Evolutionary conservation across 2,888 invertebrate genomes (phyloP).

Genomic region (Lycia hirtaria): DNA sequence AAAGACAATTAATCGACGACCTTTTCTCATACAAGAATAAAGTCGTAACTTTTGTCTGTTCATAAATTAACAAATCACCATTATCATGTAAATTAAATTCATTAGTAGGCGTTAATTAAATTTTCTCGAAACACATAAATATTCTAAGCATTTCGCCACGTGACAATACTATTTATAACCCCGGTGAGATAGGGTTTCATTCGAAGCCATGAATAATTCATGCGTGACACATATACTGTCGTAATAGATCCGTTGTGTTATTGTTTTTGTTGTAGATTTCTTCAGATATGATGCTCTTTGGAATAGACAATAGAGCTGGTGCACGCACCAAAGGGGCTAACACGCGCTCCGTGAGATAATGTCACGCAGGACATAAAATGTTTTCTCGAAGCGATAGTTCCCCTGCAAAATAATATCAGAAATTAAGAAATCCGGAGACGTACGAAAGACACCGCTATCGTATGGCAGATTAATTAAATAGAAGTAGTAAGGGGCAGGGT

Average conservation of each 20-base stretch:
- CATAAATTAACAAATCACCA: background rate
- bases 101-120: constrained; percentile 34
- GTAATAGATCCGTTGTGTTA: constrained; percentile 65
- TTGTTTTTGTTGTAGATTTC: constrained; percentile 61
- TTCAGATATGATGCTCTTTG: constrained; percentile 51
- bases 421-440: no score
- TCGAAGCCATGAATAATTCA: constrained; percentile 54
- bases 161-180: constrained; percentile 34
- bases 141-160: constrained; percentile 24
- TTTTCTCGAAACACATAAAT: constrained; percentile 37
- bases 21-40: background rate
- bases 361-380: no score
- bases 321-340: no score
- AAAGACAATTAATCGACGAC: background rate
- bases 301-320: constrained; percentile 58
- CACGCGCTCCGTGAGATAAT: no score
- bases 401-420: no score
- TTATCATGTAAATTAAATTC: constrained; percentile 21
- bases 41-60: background rate
- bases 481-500: no score
- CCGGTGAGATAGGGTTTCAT: constrained; percentile 36
- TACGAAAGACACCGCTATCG: no score
- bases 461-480: no score
- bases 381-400: no score
- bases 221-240: constrained; percentile 57